These are phyloP conservation scores for Callyntrura sp. DNA, from an alignment of 2,888 invertebrate species.

Conservation along the genomic window DNA sequence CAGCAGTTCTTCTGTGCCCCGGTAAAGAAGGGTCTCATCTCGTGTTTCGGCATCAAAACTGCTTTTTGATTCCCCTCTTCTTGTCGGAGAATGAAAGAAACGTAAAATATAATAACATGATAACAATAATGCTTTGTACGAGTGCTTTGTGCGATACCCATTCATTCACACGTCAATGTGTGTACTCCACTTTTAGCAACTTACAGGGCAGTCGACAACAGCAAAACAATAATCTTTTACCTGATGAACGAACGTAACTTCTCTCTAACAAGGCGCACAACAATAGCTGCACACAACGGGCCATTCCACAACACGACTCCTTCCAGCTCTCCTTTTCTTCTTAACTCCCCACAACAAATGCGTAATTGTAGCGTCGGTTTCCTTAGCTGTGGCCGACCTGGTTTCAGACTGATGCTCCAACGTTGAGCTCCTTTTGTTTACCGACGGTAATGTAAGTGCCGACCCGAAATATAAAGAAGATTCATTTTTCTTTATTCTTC, in stretches of 20 bases:
- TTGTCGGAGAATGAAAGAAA: conserved; percentile 30
- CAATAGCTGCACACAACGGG: conserved; percentile 65
- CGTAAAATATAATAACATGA: conserved; percentile 43
- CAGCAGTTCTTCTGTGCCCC: not conserved
- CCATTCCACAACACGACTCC: conserved; percentile 69
- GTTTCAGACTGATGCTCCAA: conserved; percentile 55
- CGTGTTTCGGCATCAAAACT: not conserved
- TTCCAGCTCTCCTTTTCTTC: conserved; percentile 53
- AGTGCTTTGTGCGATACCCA: not conserved
- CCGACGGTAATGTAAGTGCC: not conserved
- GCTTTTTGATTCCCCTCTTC: conserved; percentile 14
- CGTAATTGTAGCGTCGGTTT: conserved; percentile 84
- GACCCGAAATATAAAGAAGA: not conserved
- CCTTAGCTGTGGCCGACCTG: conserved; percentile 84
- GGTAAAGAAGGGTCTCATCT: conserved; percentile 15
- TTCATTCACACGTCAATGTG: not conserved
- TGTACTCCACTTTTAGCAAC: not conserved
- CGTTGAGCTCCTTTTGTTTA: conserved; percentile 51
- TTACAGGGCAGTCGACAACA: conserved; percentile 40
- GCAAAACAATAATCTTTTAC: conserved; percentile 13
- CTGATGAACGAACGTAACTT: conserved; percentile 37
- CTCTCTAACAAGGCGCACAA: conserved; percentile 34
- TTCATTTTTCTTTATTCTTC: conserved; percentile 26
- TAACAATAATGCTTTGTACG: conserved; percentile 58
- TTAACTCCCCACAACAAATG: conserved; percentile 6